phyloP scores from a whole-genome alignment of 2,113 vertebrate genomes.

The Alaudala cheleensis region DNA sequence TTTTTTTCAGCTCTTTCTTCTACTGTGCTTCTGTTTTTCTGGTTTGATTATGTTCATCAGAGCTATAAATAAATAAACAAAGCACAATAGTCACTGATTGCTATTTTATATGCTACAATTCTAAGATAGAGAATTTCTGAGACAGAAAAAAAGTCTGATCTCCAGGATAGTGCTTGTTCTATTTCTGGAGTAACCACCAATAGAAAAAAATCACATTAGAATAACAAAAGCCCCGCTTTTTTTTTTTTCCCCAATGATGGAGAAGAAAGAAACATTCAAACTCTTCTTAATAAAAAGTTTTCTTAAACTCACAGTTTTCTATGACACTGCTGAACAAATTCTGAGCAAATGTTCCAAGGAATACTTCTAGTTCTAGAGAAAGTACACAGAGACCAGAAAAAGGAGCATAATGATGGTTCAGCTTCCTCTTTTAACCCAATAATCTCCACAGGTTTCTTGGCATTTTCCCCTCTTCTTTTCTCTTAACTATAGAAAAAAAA shows the following conservation, averaged over 20 bases:
- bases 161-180: not conserved
- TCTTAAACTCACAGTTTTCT: not conserved
- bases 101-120: not conserved
- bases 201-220: slow-evolving; percentile 11
- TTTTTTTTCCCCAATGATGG: not conserved
- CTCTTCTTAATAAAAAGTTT: not conserved
- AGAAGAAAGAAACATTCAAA: not conserved
- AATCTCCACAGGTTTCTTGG: not conserved
- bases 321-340: not conserved
- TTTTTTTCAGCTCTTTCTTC: not conserved
- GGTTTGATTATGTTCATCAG: not conserved
- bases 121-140: not conserved
- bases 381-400: not conserved
- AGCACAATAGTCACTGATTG: slow-evolving; percentile 38
- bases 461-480: not conserved
- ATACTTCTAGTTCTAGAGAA: not conserved
- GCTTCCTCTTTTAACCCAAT: not conserved
- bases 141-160: not conserved
- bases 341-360: not conserved
- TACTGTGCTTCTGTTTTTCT: not conserved
- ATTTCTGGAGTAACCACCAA: slow-evolving; percentile 27
- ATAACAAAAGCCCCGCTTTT: not conserved
- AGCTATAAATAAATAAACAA: slow-evolving; percentile 51
- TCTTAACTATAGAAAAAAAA: not conserved
- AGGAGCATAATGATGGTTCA: not conserved